Evolutionary conservation across 2,888 invertebrate species (phyloP), one percentile per base, ranked within the genome.

Genomic region (Noctua pronuba): DNA sequence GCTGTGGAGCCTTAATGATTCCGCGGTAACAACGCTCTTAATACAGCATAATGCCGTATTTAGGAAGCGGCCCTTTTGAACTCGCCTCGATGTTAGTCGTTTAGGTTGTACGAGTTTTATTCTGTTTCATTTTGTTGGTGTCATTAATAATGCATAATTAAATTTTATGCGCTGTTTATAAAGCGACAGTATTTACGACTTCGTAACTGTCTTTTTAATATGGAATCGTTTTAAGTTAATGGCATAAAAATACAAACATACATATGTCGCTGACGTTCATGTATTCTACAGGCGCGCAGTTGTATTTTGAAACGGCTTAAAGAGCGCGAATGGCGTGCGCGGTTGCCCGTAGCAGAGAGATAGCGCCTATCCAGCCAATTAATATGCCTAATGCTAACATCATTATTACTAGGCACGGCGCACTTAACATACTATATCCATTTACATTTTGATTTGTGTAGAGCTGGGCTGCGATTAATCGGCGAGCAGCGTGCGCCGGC

Each of bases 331-430:
- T 91, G 89, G 94, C 93, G 92, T 92, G 92, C 93, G 91, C 92
- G 91, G 93, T 92, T 91, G 91, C 92, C 91, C 90, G 91, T 88
- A 90, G 89, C 86, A 90, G 87, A 93, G 92, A 95, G 96, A 96
- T 96, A 95, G 94, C 94, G 93, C 93, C 94, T 94, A 95, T 95
- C 94, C 94, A 92, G 92, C 93, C 96, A 96, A 96, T 96, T 96
- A 96, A 96, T 96, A 96, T 96, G 95, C 95, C 96, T 96, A 96
- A 96, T 96, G 96, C 96, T 96, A 96, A 96, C 96, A 96, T 96
- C 96, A 96, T 96, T 96, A 96, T 96, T 96, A 96, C 96, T 93
- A 94, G 95, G 93, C 94, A 93, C 92, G 92, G 94, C 94, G 95
- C 95, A 95, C 96, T 96, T 96, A 96, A 95, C 96, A 95, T 96